A percentile compares a stretch with the other conserved stretches of the same genome.
These are phyloP conservation scores for Mola mola DNA, from an alignment of 2,113 vertebrate genomes.

Conservation along the genomic window DNA sequence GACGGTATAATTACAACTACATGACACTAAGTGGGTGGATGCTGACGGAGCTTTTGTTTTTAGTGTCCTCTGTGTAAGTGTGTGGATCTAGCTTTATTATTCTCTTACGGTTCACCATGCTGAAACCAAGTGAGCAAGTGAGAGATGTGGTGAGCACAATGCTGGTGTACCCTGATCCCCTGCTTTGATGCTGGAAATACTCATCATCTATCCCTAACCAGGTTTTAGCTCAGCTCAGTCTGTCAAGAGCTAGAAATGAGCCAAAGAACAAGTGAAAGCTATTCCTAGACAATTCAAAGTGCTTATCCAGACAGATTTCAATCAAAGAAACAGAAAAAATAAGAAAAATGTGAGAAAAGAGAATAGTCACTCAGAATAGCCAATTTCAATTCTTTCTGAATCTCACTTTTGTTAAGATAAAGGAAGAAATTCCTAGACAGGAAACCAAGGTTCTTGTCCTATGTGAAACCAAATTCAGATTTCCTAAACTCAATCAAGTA, in stretches of 20 bases:
- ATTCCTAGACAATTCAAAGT: too few relatives aligned
- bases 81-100: constrained; percentile 14
- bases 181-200: constrained; percentile 32
- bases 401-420: too few relatives aligned
- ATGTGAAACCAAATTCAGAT: too few relatives aligned
- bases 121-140: neutral
- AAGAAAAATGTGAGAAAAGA: too few relatives aligned
- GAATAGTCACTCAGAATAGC: too few relatives aligned
- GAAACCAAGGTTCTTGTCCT: too few relatives aligned
- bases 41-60: constrained; percentile 36
- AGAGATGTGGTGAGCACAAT: constrained; percentile 15
- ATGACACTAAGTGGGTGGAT: constrained; percentile 40
- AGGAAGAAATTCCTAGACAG: too few relatives aligned
- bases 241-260: constrained; percentile 8
- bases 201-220: neutral
- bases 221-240: constrained; percentile 6
- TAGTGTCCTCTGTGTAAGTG: constrained; percentile 27
- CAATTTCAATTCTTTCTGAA: too few relatives aligned
- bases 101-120: neutral
- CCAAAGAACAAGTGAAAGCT: too few relatives aligned
- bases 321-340: too few relatives aligned
- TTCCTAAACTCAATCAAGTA: too few relatives aligned
- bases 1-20: constrained; percentile 67
- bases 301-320: too few relatives aligned
- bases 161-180: constrained; percentile 5